These are phyloP conservation scores for Myripristis murdjan DNA, from an alignment of 2,797 vertebrate species.

Conservation along the genomic window DNA sequence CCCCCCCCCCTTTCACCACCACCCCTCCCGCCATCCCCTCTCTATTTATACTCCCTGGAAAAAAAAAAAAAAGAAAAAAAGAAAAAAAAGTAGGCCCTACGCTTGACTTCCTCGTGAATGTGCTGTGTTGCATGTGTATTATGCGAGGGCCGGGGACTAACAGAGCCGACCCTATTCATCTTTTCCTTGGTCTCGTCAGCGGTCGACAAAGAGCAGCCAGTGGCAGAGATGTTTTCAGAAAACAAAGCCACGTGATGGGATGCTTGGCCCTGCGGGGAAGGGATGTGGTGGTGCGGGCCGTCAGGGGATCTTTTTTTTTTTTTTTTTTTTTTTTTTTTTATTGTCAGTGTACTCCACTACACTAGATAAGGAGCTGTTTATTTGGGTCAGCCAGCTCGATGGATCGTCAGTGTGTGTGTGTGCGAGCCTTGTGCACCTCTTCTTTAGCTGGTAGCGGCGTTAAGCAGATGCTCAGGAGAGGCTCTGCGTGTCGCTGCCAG, in stretches of 20 bases:
- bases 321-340: slow-evolving; percentile 48
- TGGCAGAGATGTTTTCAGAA: slow-evolving; percentile 52
- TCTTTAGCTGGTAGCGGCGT: no score
- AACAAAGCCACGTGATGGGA: slow-evolving; percentile 57
- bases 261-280: background rate
- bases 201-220: slow-evolving; percentile 63
- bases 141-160: slow-evolving; percentile 22
- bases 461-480: slow-evolving; percentile 3
- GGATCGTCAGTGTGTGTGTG: slow-evolving; percentile 15
- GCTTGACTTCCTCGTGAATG: slow-evolving; percentile 47
- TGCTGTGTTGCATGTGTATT: slow-evolving; percentile 45
- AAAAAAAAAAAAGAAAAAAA: slow-evolving; percentile 1
- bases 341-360: slow-evolving; percentile 26
- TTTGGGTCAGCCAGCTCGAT: slow-evolving; percentile 68
- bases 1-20: no score
- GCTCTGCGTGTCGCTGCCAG: slow-evolving; percentile 1
- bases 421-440: no score
- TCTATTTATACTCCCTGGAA: slow-evolving; percentile 28
- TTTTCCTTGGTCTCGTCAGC: slow-evolving; percentile 11
- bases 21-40: background rate
- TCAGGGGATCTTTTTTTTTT: slow-evolving; percentile 27
- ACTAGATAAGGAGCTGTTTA: slow-evolving; percentile 65
- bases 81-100: background rate
- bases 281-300: background rate
- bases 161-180: slow-evolving; percentile 31